Percentiles rank a stretch among this genome's conserved stretches.
These are phyloP conservation scores for Dufourea novaeangliae DNA, from an alignment of 1,140 invertebrate species.

Conservation along the genomic window DNA sequence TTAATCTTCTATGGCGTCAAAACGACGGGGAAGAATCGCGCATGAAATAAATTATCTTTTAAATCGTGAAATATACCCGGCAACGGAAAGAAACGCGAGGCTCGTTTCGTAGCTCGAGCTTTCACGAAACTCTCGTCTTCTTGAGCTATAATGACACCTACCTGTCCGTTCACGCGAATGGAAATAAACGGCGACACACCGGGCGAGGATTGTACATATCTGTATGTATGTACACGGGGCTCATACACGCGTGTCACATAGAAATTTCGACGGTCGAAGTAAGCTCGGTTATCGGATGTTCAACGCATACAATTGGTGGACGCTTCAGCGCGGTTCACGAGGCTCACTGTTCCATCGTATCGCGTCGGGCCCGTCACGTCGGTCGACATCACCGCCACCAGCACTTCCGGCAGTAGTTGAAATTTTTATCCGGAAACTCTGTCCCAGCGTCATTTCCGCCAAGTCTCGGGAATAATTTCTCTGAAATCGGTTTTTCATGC, in stretches of 20 bases:
- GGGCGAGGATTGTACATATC: neutral
- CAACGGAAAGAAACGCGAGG: neutral
- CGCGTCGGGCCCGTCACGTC: too few species aligned
- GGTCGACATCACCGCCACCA: constrained; percentile 2
- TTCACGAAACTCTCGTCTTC: neutral
- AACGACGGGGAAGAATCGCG: constrained; percentile 17
- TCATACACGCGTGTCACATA: neutral
- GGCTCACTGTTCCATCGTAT: constrained; percentile 33
- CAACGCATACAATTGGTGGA: constrained; percentile 37
- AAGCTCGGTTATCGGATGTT: constrained; percentile 21
- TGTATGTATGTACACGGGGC: too few species aligned
- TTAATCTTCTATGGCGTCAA: constrained; percentile 10
- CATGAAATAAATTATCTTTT: constrained; percentile 2
- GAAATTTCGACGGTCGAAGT: neutral
- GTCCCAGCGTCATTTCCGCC: neutral
- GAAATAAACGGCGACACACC: neutral
- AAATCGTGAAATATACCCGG: neutral
- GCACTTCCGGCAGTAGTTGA: constrained; percentile 53
- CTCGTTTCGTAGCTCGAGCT: neutral
- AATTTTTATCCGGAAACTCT: constrained; percentile 55
- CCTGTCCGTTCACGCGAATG: neutral
- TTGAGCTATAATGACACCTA: neutral
- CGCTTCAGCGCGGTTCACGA: constrained; percentile 46
- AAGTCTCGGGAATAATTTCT: constrained; percentile 47
- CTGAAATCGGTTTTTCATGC: too few species aligned